Evolutionary conservation across 2,113 vertebrate genomes (phyloP), one percentile per base, ranked within the genome.

Genomic region (Hippocampus guttulatus): DNA sequence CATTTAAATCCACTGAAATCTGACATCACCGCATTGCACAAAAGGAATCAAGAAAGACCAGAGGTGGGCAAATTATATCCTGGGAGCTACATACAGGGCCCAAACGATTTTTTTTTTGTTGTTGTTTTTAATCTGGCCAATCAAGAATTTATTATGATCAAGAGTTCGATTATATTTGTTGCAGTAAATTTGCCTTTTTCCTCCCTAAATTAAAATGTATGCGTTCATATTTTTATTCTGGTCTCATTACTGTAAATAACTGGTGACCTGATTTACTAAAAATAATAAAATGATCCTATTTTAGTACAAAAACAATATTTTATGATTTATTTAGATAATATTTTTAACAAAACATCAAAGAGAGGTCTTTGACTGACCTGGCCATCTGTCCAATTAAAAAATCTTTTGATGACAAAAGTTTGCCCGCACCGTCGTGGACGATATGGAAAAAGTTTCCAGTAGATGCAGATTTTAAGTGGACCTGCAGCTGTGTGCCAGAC

Each of bases 401-500:
- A 45, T 6, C 49, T 8, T 8, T 54, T n/a, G 52, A 54, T 21
- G n/a, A 54, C 51, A 54, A 54, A 54, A n/a, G 8, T 54, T 54
- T 8, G 21, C 21, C 51, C 21, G 10, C 21, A 21, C 21, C 21
- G 10, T 23, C 52, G 23, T 11, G 2, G 21, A 55, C n/a, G n/a
- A n/a, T 55, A 55, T 8, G 51, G 6, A 21, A 21, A 2, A 52
- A 21, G 20, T 55, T 9, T 55, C n/a, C 52, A 23, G 8, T 55
- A 11, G 21, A 23, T 40, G 33, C 30, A 8, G 58, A 11, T 63
- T 63, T 11, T 40, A 33, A 75, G 72, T 72, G 23, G 49, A 77
- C 73, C 74, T 81, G 70, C 90, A 91, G 82, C 89, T 91, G 89
- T 80, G 62, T 77, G 77, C 84, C 90, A 90, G 88, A 90, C 84